Evolutionary conservation across 2,888 invertebrate genomes (phyloP), one percentile per base, ranked within the genome.

Genomic region (Drosophila ustulata): DNA sequence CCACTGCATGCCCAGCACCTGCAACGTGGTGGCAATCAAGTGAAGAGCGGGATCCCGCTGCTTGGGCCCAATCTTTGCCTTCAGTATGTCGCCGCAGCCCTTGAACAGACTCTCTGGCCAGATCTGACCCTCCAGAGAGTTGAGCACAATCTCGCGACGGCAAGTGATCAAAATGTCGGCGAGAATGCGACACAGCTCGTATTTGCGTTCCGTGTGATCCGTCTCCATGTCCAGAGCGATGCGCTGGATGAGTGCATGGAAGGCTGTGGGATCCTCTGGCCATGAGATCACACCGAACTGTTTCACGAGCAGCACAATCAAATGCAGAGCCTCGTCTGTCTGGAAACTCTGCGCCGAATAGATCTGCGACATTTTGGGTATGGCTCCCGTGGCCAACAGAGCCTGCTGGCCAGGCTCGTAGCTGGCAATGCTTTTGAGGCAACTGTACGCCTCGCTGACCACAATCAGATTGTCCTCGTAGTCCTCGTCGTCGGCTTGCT

Each of bases 41-140:
- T 96, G 96, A 13, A 98, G 92, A 0, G 98, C 97, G 11, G 98
- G 97, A 91, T 98, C 97, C 80, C 98, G 94, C 92, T 98, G 98
- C 78, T 95, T 95, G 85, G 97, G 96, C 0, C 96, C 96, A 86
- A 97, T 96, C 93, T 97, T 97, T 82, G 97, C 97, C 67, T 96
- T 95, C 6, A 98, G 93, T 83, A 98, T 97, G 85, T 98, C 97
- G 85, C 94, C 94, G 18, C 98, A 93, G 1, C 96, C 97, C 93
- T 96, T 96, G 91, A 96, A 95, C 70, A 98, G 94, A 90, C 96
- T 96, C 72, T 94, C 93, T 0, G 96, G 96, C 97, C 97, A 97
- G 13, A 95, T 95, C 92, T 96, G 96, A 49, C 95, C 95, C 45
- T 94, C 92, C 3, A 95, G 93, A 7, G 95, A 94, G 28, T 94